A percentile compares a stretch with the other conserved stretches of the same genome.
Evolutionary conservation across 1,140 invertebrate genomes (phyloP).

Genomic region (Drosophila paulistorum): DNA sequence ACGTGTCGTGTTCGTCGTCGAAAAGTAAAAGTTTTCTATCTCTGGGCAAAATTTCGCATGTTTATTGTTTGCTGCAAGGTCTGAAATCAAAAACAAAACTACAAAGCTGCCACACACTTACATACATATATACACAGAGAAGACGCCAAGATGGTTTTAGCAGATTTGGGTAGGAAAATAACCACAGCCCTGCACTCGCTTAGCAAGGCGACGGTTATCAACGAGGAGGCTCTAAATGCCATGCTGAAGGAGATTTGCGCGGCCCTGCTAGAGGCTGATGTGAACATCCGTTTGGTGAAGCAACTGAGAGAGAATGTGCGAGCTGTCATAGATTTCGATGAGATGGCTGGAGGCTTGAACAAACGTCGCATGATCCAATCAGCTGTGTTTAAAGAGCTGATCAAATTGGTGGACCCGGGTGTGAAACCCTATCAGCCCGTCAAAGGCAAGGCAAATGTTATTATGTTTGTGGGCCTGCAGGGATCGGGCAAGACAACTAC

Average conservation of each 20-base stretch:
- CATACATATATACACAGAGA: conserved; percentile 40
- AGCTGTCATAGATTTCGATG: conserved; percentile 99
- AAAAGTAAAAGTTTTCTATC: conserved; percentile 12
- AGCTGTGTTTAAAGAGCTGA: conserved; percentile 99
- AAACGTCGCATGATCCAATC: conserved; percentile 99
- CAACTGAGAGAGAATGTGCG: conserved; percentile 99
- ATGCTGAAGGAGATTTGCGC: conserved; percentile 99
- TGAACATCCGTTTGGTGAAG: conserved; percentile 98
- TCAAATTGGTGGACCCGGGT: conserved; percentile 99
- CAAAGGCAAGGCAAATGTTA: conserved; percentile 97
- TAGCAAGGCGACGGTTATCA: conserved; percentile 99
- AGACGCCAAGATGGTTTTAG: conserved; percentile 96
- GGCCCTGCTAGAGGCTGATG: conserved; percentile 99
- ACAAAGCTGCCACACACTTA: conserved; percentile 47
- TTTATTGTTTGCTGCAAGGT: conserved; percentile 1
- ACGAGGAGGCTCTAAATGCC: conserved; percentile 99
- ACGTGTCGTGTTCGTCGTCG: conserved; percentile 9
- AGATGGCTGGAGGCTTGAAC: conserved; percentile 99
- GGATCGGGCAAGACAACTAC: conserved; percentile 99
- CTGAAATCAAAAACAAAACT: conserved; percentile 50
- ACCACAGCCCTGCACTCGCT: conserved; percentile 98
- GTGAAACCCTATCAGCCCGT: conserved; percentile 98
- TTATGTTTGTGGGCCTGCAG: conserved; percentile 99
- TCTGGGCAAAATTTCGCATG: conserved; percentile 8
- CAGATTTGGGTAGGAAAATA: conserved; percentile 99